Percentiles rank a stretch among this genome's conserved stretches.
Conservation (phyloP, 2,797 vertebrate species). For the Buphagus erythrorhynchus region DNA sequence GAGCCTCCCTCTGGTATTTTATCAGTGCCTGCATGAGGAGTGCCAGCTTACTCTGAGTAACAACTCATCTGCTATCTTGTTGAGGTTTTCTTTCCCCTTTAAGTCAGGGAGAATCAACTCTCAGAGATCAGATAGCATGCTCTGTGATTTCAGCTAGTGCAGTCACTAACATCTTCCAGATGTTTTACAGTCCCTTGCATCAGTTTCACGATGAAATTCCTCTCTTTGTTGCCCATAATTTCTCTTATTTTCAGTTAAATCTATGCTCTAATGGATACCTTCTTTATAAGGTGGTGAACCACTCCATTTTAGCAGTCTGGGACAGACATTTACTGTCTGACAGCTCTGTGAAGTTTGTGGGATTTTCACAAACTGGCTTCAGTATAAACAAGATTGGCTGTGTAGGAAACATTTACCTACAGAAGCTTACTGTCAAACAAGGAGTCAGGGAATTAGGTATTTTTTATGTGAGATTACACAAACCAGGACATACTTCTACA, state of each 20-base stretch:
- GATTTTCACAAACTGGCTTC: background rate
- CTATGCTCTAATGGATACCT: background rate
- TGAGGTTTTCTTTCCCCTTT: slow-evolving; percentile 34
- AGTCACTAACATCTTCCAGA: slow-evolving; percentile 71
- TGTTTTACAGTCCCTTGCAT: slow-evolving; percentile 59
- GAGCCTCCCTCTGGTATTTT: slow-evolving; percentile 30
- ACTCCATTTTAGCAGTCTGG: background rate
- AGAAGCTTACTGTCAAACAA: background rate
- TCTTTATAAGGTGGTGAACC: background rate
- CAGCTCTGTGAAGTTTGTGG: background rate
- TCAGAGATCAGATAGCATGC: background rate
- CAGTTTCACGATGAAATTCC: slow-evolving; percentile 40
- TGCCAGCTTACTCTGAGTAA: slow-evolving; percentile 18
- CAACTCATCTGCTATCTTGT: slow-evolving; percentile 36
- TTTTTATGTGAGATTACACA: background rate
- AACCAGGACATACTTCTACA: background rate
- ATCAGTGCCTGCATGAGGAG: slow-evolving; percentile 50
- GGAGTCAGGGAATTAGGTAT: background rate
- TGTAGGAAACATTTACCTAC: background rate
- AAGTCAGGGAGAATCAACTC: slow-evolving; percentile 11
- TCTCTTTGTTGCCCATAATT: slow-evolving; percentile 25
- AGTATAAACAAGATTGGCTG: background rate
- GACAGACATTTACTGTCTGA: background rate
- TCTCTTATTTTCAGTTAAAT: background rate
- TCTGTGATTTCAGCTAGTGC: slow-evolving; percentile 52